Conservation (phyloP, 92 coral and sea anemone species). For the Parazoanthus atlanticus region DNA sequence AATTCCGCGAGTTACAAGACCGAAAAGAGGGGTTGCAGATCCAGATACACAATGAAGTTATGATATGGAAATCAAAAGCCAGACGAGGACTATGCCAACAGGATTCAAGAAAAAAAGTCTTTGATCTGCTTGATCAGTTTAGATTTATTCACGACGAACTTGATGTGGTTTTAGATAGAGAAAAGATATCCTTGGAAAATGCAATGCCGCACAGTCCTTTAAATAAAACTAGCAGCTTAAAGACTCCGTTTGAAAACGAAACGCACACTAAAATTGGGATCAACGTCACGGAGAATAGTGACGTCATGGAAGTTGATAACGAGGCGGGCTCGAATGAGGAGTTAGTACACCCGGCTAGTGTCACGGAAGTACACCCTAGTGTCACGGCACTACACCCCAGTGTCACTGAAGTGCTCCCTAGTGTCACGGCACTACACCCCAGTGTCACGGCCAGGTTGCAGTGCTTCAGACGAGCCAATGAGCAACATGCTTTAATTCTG, state of each 20-base stretch:
- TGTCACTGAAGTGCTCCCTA: constrained; percentile 6
- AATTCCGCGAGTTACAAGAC: constrained; percentile 63
- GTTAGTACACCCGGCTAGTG: constrained; percentile 18
- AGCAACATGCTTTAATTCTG: constrained; percentile 54
- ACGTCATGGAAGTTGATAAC: background rate
- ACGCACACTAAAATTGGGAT: background rate
- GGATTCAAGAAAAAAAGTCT: constrained; percentile 71
- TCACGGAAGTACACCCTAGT: background rate
- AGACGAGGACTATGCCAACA: constrained; percentile 56
- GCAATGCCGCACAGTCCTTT: constrained; percentile 30
- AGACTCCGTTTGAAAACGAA: background rate
- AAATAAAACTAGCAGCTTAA: background rate
- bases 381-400: constrained; percentile 15
- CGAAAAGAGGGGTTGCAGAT: constrained; percentile 84
- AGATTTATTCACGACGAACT: constrained; percentile 70
- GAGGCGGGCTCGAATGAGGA: background rate
- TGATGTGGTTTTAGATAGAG: constrained; percentile 77
- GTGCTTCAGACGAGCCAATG: constrained; percentile 58
- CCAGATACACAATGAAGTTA: constrained; percentile 82
- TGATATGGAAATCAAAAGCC: constrained; percentile 76
- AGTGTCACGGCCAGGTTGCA: constrained; percentile 51
- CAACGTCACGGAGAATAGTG: background rate
- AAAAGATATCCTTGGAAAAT: constrained; percentile 54
- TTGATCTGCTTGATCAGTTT: constrained; percentile 71
- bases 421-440: constrained; percentile 8